Evolutionary conservation across 2,888 invertebrate genomes (phyloP).

Genomic region (Pachydiplax longipennis): DNA sequence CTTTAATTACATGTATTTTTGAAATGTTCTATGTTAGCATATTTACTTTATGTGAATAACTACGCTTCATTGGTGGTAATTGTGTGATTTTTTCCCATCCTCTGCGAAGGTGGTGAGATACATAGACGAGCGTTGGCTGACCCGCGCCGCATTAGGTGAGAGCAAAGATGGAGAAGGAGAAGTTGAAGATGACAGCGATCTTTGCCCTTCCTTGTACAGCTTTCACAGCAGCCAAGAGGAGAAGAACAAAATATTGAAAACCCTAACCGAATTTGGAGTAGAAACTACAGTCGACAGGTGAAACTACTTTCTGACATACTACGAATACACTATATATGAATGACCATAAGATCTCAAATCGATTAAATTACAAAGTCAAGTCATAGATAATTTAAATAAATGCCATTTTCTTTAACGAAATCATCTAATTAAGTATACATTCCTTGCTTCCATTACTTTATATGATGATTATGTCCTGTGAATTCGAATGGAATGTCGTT

Average conservation of each 20-base stretch:
- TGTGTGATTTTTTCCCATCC: no score
- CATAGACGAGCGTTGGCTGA: conserved; percentile 89
- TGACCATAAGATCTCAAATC: no score
- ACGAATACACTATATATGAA: no score
- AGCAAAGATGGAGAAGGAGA: conserved; percentile 6
- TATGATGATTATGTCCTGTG: no score
- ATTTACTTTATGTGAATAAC: no score
- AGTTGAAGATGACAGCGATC: conserved; percentile 74
- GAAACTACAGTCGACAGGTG: conserved; percentile 86
- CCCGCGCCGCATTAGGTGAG: conserved; percentile 72
- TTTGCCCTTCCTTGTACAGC: conserved; percentile 91
- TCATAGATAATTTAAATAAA: not conserved
- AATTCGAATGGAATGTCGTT: no score
- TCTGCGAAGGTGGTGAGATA: not conserved
- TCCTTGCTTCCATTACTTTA: not conserved
- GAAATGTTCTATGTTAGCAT: no score
- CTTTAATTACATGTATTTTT: no score
- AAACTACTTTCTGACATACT: not conserved
- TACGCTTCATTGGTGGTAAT: no score
- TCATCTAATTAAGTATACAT: not conserved
- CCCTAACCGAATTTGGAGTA: conserved; percentile 86
- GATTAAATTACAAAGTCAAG: no score
- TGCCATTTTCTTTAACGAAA: no score
- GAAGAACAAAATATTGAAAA: conserved; percentile 81
- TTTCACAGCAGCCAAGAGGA: conserved; percentile 88